Conservation (phyloP, 2,797 vertebrate species). For the Leptodactylus fallax region DNA sequence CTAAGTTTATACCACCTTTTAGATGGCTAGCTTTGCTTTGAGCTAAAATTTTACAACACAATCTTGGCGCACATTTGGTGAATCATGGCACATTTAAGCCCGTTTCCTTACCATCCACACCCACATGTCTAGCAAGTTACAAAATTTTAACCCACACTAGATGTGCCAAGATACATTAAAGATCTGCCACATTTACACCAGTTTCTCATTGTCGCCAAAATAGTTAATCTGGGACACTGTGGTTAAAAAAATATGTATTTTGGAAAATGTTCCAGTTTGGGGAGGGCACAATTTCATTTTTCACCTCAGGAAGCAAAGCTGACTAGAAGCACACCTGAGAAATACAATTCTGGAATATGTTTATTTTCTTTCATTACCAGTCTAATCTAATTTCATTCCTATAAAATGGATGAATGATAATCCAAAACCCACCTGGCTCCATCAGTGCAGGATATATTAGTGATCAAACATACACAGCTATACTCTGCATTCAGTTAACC, state of each 20-base stretch:
- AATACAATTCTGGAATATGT: background rate
- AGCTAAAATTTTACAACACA: too few relatives aligned
- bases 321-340: background rate
- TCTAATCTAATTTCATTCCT: background rate
- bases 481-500: background rate
- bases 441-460: background rate
- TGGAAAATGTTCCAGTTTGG: background rate
- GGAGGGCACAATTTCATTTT: background rate
- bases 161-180: too few relatives aligned
- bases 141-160: too few relatives aligned
- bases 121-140: too few relatives aligned
- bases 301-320: background rate
- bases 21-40: too few relatives aligned
- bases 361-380: background rate
- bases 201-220: too few relatives aligned
- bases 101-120: too few relatives aligned
- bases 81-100: too few relatives aligned
- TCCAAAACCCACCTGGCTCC: background rate
- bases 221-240: too few relatives aligned
- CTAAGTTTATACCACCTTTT: too few relatives aligned
- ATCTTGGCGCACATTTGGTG: too few relatives aligned
- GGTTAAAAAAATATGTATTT: background rate
- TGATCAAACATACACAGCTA: background rate
- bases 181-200: too few relatives aligned
- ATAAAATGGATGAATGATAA: background rate